Evolutionary conservation across 2,113 vertebrate species (phyloP).

Genomic region (Charadrius vociferus): DNA sequence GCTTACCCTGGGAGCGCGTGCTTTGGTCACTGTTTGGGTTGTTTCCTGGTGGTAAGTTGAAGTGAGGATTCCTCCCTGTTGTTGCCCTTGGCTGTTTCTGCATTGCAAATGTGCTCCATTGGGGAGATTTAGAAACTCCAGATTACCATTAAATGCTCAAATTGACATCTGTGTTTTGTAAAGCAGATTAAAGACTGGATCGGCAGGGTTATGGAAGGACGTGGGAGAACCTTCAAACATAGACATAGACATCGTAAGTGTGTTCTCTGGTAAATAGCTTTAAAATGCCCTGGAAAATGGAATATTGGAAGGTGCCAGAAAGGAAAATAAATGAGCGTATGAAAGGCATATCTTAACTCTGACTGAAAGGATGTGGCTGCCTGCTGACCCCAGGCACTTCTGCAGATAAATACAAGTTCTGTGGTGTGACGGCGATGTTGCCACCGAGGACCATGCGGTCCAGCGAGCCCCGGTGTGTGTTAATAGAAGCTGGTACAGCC

Average conservation of each 20-base stretch:
- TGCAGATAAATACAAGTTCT: background rate
- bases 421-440: background rate
- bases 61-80: background rate
- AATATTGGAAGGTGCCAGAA: background rate
- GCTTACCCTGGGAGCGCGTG: background rate
- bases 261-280: background rate
- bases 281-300: background rate
- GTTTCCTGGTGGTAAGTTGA: background rate
- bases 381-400: background rate
- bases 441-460: background rate
- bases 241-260: background rate
- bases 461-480: accelerated
- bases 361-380: background rate
- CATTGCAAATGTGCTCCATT: background rate
- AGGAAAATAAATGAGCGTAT: background rate
- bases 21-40: background rate
- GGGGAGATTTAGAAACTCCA: background rate
- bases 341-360: background rate
- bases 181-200: background rate
- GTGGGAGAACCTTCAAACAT: background rate
- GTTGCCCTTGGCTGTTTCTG: background rate
- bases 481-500: accelerated
- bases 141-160: background rate
- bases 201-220: background rate
- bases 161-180: background rate